Base-by-base conservation (phyloP, 2,797 vertebrate species). In the Muscicapa comitata region DNA sequence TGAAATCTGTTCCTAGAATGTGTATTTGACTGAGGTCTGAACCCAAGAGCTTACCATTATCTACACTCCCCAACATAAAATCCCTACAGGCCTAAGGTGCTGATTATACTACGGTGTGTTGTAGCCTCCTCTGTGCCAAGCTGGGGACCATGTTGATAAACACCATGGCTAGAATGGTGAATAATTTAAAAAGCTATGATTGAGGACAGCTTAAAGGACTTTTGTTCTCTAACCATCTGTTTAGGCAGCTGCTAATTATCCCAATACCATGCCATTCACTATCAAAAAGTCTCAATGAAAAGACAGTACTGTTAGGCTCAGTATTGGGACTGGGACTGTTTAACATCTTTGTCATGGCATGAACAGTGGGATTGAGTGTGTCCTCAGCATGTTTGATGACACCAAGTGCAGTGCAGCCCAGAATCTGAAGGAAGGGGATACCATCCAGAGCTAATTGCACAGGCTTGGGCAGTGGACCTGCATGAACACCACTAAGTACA, bases 231-330 rank as follows among this genome's bases (percentile, higher is more conserved):
- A 75, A 42, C 35, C 54, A 66, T 78, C 70, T 81, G 54, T 90
- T 90, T 81, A 84, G 87, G 47, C 76, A 86, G 62, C 38, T 88
- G 70, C 61, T 92, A 66, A 76, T 90, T 88, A 84, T 31, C 54
- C 29, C 31, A 86, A 21, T 53, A 38, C 43, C 25, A 40, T 47
- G 31, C 6, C 43, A 48, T 73, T 88, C 70, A 17, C 26, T 43
- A n/a, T 48, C 78, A 67, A 70, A 68, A 80, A 42, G 17, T 47
- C 28, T 58, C 33, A 40, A 7, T 17, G 55, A 62, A 76, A 87
- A 91, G 19, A 16, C 33, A 78, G 23, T 11, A 37, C 2, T 53
- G 2, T 35, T 11, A 55, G 55, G 19, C 17, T 65, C 11, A 6
- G 18, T 31, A 23, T 8, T 45, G 45, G 51, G 20, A 10, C 8